phyloP scores from a whole-genome alignment of 2,888 invertebrate species.

The Malacosoma neustria region DNA sequence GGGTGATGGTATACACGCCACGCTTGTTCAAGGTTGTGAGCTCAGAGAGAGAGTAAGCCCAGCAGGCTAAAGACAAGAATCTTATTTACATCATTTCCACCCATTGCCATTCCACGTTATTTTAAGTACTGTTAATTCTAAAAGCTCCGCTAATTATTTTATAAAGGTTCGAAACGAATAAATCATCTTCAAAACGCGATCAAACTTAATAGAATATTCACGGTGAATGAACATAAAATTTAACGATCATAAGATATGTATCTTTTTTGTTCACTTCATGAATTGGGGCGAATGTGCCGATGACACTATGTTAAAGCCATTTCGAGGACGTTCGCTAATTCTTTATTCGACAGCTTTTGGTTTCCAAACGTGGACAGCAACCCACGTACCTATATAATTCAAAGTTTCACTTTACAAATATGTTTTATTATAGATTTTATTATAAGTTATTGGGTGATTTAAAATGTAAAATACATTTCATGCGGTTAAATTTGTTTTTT shows the following conservation, averaged over 20 bases:
- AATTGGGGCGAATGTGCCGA: conserved; percentile 7
- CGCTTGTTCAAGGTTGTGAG: no score
- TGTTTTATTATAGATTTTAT: no score
- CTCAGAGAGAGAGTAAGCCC: no score
- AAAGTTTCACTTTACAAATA: background rate
- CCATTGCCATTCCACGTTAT: no score
- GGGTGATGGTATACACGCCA: no score
- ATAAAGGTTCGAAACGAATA: conserved; percentile 9
- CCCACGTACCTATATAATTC: background rate
- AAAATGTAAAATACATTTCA: no score
- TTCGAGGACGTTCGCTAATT: conserved; percentile 4
- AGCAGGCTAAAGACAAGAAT: no score
- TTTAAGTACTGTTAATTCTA: no score
- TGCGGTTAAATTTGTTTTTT: no score
- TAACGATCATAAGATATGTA: background rate
- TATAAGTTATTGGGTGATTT: no score
- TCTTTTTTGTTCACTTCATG: background rate
- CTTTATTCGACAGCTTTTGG: conserved; percentile 2
- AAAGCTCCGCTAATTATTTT: no score
- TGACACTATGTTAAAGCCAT: conserved; percentile 11
- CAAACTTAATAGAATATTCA: background rate
- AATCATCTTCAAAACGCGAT: conserved; percentile 11
- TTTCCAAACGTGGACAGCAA: background rate
- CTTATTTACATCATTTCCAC: no score
- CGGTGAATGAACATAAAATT: background rate